Conservation (phyloP, 2,113 vertebrate species). For the Antechinus stuartii region DNA sequence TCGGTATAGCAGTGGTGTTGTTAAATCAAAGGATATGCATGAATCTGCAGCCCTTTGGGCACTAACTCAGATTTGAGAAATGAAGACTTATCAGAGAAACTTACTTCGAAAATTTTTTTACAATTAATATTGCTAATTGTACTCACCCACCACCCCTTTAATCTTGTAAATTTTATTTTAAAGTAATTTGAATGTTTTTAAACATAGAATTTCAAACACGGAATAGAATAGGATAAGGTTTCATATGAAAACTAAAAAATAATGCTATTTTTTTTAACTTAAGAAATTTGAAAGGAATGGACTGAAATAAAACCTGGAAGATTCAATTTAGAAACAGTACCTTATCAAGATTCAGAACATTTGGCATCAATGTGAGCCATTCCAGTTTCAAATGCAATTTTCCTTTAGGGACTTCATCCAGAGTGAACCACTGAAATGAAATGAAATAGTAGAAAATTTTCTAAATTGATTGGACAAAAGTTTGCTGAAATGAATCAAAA, state of each 20-base stretch:
- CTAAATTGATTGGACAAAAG: background rate
- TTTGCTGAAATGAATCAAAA: background rate
- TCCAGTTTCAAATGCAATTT: slow-evolving; percentile 95
- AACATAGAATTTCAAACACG: background rate
- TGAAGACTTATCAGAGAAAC: too few relatives aligned
- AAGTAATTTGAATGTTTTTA: background rate
- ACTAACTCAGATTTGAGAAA: too few relatives aligned
- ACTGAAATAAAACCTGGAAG: rapidly evolving
- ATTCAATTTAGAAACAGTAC: slow-evolving; percentile 76
- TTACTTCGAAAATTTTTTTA: too few relatives aligned
- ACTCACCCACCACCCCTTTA: too few relatives aligned
- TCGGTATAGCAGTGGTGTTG: too few relatives aligned
- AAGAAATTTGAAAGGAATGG: background rate
- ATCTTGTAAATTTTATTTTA: background rate
- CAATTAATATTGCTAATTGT: too few relatives aligned
- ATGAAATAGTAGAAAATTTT: slow-evolving; percentile 17
- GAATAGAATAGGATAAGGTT: background rate
- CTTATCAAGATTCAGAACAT: slow-evolving; percentile 91
- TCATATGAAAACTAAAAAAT: background rate
- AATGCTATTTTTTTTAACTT: background rate
- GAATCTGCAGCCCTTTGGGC: too few relatives aligned
- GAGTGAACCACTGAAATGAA: slow-evolving; percentile 90
- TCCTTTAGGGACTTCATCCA: slow-evolving; percentile 92
- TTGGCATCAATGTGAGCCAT: slow-evolving; percentile 91
- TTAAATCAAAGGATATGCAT: too few relatives aligned